phyloP scores from a whole-genome alignment of 2,797 vertebrate species.

The Chloroceryle amazona region DNA sequence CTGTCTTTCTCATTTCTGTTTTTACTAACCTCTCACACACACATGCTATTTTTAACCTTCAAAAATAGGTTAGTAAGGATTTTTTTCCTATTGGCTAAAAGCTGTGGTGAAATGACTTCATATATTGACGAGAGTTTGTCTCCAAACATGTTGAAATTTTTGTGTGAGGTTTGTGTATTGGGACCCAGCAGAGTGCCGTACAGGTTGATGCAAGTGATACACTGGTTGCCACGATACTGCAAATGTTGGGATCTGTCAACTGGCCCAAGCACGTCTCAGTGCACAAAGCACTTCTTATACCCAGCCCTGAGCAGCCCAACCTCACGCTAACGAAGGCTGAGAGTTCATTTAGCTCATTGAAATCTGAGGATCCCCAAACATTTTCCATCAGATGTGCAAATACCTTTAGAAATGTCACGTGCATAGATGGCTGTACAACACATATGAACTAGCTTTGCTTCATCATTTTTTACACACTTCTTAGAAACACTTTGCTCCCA shows the following conservation, averaged over 20 bases:
- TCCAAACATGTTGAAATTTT: slow-evolving; percentile 40
- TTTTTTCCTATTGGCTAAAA: slow-evolving; percentile 37
- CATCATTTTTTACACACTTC: neutral
- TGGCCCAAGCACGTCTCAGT: neutral
- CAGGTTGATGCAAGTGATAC: slow-evolving; percentile 11
- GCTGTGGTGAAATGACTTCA: slow-evolving; percentile 27
- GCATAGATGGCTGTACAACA: rapidly evolving
- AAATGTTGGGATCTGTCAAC: neutral
- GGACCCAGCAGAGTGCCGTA: neutral
- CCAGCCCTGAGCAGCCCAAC: rapidly evolving
- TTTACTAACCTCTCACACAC: neutral
- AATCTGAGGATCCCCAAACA: neutral
- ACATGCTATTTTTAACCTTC: slow-evolving; percentile 21
- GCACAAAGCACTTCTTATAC: slow-evolving; percentile 36
- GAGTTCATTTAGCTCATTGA: slow-evolving; percentile 1
- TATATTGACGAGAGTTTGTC: slow-evolving; percentile 35
- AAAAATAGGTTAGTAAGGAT: neutral
- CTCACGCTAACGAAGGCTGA: neutral
- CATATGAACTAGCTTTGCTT: neutral
- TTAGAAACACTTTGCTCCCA: neutral
- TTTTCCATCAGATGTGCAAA: neutral
- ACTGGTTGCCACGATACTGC: neutral
- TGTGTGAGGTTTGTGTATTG: slow-evolving; percentile 35
- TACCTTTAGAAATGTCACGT: neutral
- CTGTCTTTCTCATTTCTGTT: slow-evolving; percentile 57